Evolutionary conservation across 1,140 invertebrate genomes (phyloP).

Genomic region (Cydia splendana): DNA sequence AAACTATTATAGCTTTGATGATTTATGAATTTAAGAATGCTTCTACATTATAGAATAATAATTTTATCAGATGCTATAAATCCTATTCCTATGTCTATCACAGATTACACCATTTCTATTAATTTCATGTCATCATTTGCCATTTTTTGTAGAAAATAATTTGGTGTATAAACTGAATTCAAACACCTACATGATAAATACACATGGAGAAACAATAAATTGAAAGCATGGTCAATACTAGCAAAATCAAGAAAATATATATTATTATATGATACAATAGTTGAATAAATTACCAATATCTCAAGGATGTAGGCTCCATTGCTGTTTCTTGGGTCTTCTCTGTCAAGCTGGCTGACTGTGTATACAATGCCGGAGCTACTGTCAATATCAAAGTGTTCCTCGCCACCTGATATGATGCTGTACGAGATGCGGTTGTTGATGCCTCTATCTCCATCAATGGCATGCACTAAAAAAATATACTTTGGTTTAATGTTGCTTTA

Average conservation of each 20-base stretch:
- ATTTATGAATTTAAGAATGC: no score
- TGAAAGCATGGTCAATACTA: no score
- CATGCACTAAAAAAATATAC: slow-evolving; percentile 83
- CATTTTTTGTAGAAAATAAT: no score
- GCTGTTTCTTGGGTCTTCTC: slow-evolving; percentile 89
- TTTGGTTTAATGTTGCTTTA: background rate
- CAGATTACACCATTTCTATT: no score
- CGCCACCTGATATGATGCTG: slow-evolving; percentile 87
- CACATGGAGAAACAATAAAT: no score
- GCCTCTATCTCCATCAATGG: slow-evolving; percentile 94
- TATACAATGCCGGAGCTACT: slow-evolving; percentile 89
- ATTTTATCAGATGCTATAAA: no score
- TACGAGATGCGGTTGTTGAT: slow-evolving; percentile 94
- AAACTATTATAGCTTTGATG: no score
- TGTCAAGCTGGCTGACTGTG: slow-evolving; percentile 88
- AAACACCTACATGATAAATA: no score
- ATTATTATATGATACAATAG: background rate
- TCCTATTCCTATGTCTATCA: no score
- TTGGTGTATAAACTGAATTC: no score
- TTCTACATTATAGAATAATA: no score
- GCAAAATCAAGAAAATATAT: background rate
- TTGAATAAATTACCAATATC: slow-evolving; percentile 82
- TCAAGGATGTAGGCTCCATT: slow-evolving; percentile 94
- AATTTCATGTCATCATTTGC: no score
- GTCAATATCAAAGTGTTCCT: slow-evolving; percentile 88